These are phyloP conservation scores for Steatornis caripensis DNA, from an alignment of 2,113 vertebrate genomes.

Conservation along the genomic window DNA sequence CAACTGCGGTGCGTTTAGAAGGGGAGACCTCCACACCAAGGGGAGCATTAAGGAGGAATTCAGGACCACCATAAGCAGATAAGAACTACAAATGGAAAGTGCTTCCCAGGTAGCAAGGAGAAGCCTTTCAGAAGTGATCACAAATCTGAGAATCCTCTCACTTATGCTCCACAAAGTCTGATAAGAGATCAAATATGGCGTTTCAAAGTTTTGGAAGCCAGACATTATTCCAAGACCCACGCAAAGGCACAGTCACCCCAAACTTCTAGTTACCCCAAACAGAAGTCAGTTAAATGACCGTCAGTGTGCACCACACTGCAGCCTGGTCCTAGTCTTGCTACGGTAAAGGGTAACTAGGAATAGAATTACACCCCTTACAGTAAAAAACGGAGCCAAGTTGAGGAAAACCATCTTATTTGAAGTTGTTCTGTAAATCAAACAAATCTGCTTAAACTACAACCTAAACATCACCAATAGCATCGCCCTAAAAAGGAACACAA, in stretches of 20 bases:
- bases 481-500: background rate
- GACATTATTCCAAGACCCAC: background rate
- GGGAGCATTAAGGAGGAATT: background rate
- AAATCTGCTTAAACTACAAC: background rate
- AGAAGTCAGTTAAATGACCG: background rate
- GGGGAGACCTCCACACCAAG: background rate
- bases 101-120: background rate
- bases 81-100: background rate
- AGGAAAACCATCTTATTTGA: background rate
- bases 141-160: background rate
- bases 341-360: background rate
- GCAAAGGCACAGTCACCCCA: background rate
- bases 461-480: background rate
- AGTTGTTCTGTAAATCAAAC: background rate
- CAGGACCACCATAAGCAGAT: background rate
- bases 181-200: background rate
- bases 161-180: background rate
- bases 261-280: background rate
- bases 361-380: background rate
- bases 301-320: background rate
- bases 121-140: background rate
- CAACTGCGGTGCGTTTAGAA: background rate
- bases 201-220: background rate
- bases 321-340: background rate
- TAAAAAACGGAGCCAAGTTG: background rate